phyloP scores from a whole-genome alignment of 1,140 invertebrate genomes.

The Apis florea region DNA sequence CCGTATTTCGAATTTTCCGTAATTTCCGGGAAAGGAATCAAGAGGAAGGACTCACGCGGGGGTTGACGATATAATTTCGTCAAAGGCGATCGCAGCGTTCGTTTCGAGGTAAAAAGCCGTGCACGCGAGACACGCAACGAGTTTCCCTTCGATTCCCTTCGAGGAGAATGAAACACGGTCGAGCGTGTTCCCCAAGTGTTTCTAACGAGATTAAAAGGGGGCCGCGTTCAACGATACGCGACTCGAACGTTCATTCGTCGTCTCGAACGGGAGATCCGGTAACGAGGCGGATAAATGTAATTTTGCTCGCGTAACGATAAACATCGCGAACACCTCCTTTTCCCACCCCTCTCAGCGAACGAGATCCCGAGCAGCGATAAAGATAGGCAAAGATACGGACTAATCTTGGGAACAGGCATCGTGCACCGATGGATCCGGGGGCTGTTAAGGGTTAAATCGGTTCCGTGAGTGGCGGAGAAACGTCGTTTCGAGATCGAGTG shows the following conservation, averaged over 20 bases:
- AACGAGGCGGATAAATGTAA: conserved; percentile 2
- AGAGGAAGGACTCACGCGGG: no score
- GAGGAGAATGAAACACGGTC: not conserved
- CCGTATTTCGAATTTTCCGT: not conserved
- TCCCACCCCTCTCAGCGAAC: not conserved
- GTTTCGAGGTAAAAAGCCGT: not conserved
- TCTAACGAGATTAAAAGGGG: conserved; percentile 8
- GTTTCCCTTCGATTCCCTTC: not conserved
- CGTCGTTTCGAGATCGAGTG: conserved; percentile 56
- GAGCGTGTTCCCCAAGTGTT: not conserved
- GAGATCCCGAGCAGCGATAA: not conserved
- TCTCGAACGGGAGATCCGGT: not conserved
- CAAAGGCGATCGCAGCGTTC: not conserved
- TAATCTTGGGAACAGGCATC: conserved; percentile 32
- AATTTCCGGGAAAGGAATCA: no score
- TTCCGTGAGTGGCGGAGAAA: conserved; percentile 53
- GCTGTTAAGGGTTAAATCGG: conserved; percentile 48
- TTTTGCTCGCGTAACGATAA: not conserved
- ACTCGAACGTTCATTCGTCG: not conserved
- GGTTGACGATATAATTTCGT: conserved; percentile 17
- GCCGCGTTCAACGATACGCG: not conserved
- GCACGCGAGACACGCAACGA: conserved; percentile 20
- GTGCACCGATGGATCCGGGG: not conserved
- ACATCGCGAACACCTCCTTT: not conserved
- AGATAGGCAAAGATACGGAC: conserved; percentile 16